Conservation (phyloP, 2,113 vertebrate genomes). For the Oophaga pumilio region DNA sequence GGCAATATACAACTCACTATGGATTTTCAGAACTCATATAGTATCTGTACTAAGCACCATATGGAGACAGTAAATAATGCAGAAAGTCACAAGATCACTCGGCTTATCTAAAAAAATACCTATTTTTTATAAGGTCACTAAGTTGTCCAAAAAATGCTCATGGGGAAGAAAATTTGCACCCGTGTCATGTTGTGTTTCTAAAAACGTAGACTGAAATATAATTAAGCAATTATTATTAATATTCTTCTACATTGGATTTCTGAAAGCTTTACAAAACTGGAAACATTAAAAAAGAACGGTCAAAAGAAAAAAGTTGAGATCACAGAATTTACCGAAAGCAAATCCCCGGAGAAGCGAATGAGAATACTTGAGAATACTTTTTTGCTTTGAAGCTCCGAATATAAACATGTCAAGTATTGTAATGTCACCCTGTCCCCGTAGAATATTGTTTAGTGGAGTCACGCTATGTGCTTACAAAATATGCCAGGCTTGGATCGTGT, state of each 20-base stretch:
- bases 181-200: background rate
- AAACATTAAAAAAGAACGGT: background rate
- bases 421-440: conserved; percentile 52
- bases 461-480: conserved; percentile 57
- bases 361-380: conserved; percentile 55
- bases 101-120: too few relatives aligned
- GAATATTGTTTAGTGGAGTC: conserved; percentile 61
- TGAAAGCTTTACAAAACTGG: too few relatives aligned
- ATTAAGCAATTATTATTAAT: background rate
- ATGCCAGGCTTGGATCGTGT: conserved; percentile 55
- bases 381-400: conserved; percentile 55
- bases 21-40: too few relatives aligned
- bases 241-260: too few relatives aligned
- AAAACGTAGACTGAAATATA: background rate
- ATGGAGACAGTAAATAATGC: too few relatives aligned
- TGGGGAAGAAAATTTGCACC: too few relatives aligned
- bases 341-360: conserved; percentile 16
- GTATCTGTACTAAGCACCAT: too few relatives aligned
- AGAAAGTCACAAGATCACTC: too few relatives aligned
- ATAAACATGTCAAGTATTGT: conserved; percentile 51
- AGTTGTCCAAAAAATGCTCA: too few relatives aligned
- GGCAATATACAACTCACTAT: too few relatives aligned
- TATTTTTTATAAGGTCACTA: too few relatives aligned
- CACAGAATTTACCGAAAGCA: conserved; percentile 14
- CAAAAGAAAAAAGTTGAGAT: background rate